Conservation (phyloP, 2,797 vertebrate genomes). For the Adelosebastes latens region DNA sequence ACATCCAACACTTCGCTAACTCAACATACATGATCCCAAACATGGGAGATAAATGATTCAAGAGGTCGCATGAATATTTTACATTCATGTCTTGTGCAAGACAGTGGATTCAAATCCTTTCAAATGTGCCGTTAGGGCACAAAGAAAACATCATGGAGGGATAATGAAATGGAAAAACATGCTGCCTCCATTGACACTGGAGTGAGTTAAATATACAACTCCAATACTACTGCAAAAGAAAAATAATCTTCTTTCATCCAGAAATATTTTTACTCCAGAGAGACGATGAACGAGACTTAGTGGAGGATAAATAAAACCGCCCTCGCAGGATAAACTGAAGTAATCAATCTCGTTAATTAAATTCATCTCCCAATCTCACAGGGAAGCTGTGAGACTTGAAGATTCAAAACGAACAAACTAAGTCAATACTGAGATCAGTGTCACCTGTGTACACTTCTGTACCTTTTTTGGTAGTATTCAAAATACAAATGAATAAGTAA, state of each 20-base stretch:
- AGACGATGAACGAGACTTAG: neutral
- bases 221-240: neutral
- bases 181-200: neutral
- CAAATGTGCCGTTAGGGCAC: neutral
- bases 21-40: slow-evolving; percentile 34
- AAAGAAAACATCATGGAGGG: neutral
- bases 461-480: neutral
- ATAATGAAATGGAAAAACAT: neutral
- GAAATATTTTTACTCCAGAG: neutral
- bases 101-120: slow-evolving; percentile 5
- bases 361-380: neutral
- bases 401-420: neutral
- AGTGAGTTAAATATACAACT: neutral
- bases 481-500: slow-evolving; percentile 35
- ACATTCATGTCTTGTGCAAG: neutral
- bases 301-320: slow-evolving; percentile 15
- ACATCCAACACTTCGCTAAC: neutral
- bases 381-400: neutral
- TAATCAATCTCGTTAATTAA: neutral
- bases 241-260: neutral
- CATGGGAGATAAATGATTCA: slow-evolving; percentile 38
- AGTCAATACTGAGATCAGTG: neutral
- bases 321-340: neutral
- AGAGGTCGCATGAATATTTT: slow-evolving; percentile 43
- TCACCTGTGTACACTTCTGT: neutral